Evolutionary conservation across 1,140 invertebrate species (phyloP), one percentile per base, ranked within the genome.

Genomic region (Heliconius nattereri): DNA sequence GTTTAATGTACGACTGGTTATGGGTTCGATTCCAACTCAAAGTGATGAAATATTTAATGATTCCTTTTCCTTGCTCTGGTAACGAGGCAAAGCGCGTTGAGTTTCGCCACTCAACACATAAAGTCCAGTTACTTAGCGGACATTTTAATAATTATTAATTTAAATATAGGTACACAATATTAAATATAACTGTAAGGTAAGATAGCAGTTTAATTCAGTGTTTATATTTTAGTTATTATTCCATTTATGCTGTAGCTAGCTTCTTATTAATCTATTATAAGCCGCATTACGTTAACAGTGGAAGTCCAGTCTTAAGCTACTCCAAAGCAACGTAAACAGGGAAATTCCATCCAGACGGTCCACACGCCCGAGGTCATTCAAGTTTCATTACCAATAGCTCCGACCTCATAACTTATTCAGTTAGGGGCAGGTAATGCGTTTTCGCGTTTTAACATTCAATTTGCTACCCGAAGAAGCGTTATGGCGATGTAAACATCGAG

Each of bases 381-480:
- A 92, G 89, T 94, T 92, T 92, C 91, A 94, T 92, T 90, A 91
- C 90, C 91, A 91, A 92, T 94, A 92, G 85, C 87, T 88, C 85
- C 84, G 77, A 81, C 84, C 90, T 90, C 87, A 91, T 92, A 92
- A 92, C 90, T 94, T 92, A 94, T 94, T 94, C 91, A 92, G 86
- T 88, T 87, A 89, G 86, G 90, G 90, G 85, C 90, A 92, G 91
- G 91, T 91, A 90, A 91, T 90, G 86, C 86, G 86, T 87, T 92
- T 92, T 92, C 90, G 87, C 85, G 85, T 88, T 92, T 92, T 92
- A 91, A 91, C 91, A 94, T 92, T 92, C 90, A 92, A 92, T 92
- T 92, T 92, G 89, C 86, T 87, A 85, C 86, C 85, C 84, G 81
- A 93, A 89, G 86, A 90, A 89, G 84, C 86, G 88, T 90, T 84